These are phyloP conservation scores for Oryzaephilus surinamensis DNA, from an alignment of 1,140 invertebrate genomes.

Conservation along the genomic window DNA sequence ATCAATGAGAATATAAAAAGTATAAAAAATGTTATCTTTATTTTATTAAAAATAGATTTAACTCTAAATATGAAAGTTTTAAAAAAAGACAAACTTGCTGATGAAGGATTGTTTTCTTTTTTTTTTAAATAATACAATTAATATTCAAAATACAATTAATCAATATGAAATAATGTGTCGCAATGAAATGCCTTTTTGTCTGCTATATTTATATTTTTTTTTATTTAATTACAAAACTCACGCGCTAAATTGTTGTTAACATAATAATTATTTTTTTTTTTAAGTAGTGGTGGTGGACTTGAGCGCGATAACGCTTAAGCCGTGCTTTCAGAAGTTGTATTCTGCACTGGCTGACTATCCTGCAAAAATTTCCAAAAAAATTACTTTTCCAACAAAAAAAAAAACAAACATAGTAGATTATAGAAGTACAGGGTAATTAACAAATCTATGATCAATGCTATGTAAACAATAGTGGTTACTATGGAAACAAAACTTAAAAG, in stretches of 20 bases:
- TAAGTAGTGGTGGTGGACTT: slow-evolving; percentile 24
- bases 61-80: slow-evolving; percentile 11
- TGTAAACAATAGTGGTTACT: too few relatives aligned
- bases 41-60: slow-evolving; percentile 8
- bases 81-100: slow-evolving; percentile 15
- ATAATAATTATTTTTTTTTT: slow-evolving; percentile 27
- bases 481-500: too few relatives aligned
- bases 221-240: too few relatives aligned
- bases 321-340: slow-evolving; percentile 45
- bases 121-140: slow-evolving; percentile 8
- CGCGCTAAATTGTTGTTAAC: slow-evolving; percentile 35
- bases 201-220: too few relatives aligned
- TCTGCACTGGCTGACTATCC: slow-evolving; percentile 45
- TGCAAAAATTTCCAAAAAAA: slow-evolving; percentile 26
- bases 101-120: slow-evolving; percentile 9
- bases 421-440: background rate
- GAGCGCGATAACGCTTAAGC: slow-evolving; percentile 37
- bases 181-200: slow-evolving; percentile 37
- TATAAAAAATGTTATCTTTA: slow-evolving; percentile 29
- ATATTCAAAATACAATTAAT: slow-evolving; percentile 1
- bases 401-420: background rate
- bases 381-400: background rate
- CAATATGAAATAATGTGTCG: slow-evolving; percentile 10
- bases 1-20: slow-evolving; percentile 31
- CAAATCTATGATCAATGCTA: background rate